Evolutionary conservation across 2,113 vertebrate genomes (phyloP), one percentile per base, ranked within the genome.

Genomic region (Seriola aureovittata): DNA sequence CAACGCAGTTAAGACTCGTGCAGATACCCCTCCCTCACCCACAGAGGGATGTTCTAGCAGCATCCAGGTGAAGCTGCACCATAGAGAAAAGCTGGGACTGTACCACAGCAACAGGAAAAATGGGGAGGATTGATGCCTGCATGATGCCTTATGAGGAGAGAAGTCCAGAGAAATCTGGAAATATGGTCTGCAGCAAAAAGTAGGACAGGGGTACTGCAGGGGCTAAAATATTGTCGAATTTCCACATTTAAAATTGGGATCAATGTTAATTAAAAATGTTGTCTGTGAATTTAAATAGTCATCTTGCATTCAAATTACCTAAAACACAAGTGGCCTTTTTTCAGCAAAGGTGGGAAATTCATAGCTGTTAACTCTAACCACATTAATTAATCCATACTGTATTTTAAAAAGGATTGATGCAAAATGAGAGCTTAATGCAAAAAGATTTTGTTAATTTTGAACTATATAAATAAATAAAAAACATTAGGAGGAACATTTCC

Each of bases 41-140:
- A 52, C 62, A 23, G 70, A 85, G 60, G 62, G 85, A 93, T 62
- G 88, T 95, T 95, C 94, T 92, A 92, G 95, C 71, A 94, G 85
- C 88, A 92, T 95, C 94, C 81, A 92, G 91, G 86, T 74, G 74
- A 87, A 46, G 71, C 87, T 80, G 75, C 57, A 2, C 74, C 82
- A 90, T 52, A 86, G 69, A 89, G 66, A 67, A 72, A 81, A 32
- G 78, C 54, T 75, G 64, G 89, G 91, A 91, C 81, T 88, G 88
- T 92, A 93, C 92, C 94, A 95, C 76, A 32, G n/a, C 54, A 42
- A 5, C 38, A 9, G 32, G 48, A 0, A 54, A 75, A 66, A 11
- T 73, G 86, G 87, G 90, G 84, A 68, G 72, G 54, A 54, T n/a
- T 23, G n/a, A 38, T 60, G 34, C 54, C 54, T 69, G 76, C 74